A percentile compares a stretch with the other conserved stretches of the same genome.
phyloP scores from a whole-genome alignment of 92 coral and sea anemone genomes.

The Porites evermanni region DNA sequence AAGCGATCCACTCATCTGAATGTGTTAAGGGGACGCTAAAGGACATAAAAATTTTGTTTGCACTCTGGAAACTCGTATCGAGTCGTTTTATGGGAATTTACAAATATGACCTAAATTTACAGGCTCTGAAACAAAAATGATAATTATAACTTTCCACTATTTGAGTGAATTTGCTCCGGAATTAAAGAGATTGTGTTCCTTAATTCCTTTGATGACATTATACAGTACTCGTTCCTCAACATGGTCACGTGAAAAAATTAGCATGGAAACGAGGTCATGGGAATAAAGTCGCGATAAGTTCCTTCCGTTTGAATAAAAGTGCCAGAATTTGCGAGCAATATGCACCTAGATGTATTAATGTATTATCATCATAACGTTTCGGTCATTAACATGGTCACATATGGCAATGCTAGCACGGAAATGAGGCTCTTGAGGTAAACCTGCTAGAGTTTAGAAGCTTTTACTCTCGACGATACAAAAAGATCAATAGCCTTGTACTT shows the following conservation, averaged over 20 bases:
- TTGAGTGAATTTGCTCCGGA: too few species aligned
- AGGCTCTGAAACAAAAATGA: constrained; percentile 12
- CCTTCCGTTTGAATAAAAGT: constrained; percentile 5
- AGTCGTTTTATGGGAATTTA: constrained; percentile 3
- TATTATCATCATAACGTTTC: too few species aligned
- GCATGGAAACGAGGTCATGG: constrained; percentile 35
- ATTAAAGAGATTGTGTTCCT: neutral
- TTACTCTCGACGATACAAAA: too few species aligned
- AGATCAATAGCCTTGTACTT: too few species aligned
- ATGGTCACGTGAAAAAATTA: constrained; percentile 17
- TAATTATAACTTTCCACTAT: neutral
- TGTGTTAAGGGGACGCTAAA: neutral
- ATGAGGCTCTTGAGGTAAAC: too few species aligned
- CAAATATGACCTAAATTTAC: constrained; percentile 3
- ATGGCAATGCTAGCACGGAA: too few species aligned
- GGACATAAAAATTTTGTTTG: neutral
- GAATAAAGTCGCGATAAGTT: neutral
- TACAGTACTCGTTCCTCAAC: neutral
- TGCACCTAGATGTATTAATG: too few species aligned
- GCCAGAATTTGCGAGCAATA: neutral
- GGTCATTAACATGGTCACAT: too few species aligned
- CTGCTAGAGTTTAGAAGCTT: too few species aligned
- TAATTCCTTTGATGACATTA: neutral
- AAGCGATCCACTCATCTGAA: neutral
- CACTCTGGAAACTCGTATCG: constrained; percentile 14